phyloP scores from a whole-genome alignment of 2,797 vertebrate genomes.

The Myotis pilosus region DNA sequence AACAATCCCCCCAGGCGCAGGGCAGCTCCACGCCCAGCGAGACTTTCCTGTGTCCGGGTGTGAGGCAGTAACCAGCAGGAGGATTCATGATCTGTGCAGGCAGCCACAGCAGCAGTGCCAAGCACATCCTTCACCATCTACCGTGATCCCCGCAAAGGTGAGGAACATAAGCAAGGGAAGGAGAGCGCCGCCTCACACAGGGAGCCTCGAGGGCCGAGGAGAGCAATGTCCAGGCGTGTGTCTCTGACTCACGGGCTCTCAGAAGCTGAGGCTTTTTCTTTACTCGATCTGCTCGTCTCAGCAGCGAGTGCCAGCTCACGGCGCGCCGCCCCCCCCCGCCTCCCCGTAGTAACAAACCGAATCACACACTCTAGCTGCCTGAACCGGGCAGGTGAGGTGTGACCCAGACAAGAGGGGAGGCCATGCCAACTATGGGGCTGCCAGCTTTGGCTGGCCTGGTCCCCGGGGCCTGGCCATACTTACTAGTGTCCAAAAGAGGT shows the following conservation, averaged over 20 bases:
- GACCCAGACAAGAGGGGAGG: background rate
- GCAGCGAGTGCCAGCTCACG: background rate
- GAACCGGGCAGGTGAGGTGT: background rate
- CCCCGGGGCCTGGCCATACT: conserved; percentile 71
- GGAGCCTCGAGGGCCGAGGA: background rate
- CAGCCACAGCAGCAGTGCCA: background rate
- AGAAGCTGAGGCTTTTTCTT: background rate
- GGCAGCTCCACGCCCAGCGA: background rate
- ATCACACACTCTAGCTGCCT: background rate
- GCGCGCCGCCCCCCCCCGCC: no score
- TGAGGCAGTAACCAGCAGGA: conserved; percentile 8
- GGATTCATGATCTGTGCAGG: conserved; percentile 7
- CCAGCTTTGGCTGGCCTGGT: background rate
- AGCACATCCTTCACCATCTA: background rate
- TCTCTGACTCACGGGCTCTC: background rate
- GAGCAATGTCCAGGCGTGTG: background rate
- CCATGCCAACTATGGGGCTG: background rate
- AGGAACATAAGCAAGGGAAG: background rate
- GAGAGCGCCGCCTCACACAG: rapidly evolving
- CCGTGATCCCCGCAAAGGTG: background rate
- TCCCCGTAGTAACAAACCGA: background rate
- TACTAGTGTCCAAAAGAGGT: conserved; percentile 93
- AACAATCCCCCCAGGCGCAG: conserved; percentile 15
- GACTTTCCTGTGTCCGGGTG: background rate
- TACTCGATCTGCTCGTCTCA: background rate